phyloP scores from a whole-genome alignment of 2,113 vertebrate species.

The Egretta garzetta region DNA sequence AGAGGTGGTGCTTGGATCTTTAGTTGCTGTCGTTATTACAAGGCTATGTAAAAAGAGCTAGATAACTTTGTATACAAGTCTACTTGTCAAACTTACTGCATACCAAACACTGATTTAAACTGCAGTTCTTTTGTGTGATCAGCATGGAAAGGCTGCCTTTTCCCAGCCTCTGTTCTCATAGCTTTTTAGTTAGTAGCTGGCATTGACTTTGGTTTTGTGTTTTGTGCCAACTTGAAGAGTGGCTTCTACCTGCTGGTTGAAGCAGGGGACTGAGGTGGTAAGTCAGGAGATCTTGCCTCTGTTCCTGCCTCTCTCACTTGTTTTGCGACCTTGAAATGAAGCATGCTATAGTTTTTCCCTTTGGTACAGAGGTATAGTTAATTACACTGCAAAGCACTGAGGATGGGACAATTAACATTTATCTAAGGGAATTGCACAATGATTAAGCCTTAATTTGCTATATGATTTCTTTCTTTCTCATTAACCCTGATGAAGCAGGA shows the following conservation, averaged over 20 bases:
- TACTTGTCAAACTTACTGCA: background rate
- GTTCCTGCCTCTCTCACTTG: background rate
- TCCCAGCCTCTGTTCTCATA: background rate
- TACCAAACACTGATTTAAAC: background rate
- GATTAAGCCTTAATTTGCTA: conserved; percentile 11
- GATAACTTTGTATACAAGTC: background rate
- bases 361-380: background rate
- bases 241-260: background rate
- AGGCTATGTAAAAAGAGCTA: background rate
- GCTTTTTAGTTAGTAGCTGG: background rate
- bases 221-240: background rate
- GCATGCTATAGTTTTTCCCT: background rate
- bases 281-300: background rate
- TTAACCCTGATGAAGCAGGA: background rate
- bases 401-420: background rate
- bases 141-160: background rate
- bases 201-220: background rate
- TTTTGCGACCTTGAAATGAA: background rate
- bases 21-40: background rate
- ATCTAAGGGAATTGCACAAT: background rate
- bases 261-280: background rate
- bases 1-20: background rate
- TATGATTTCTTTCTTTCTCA: background rate
- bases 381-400: background rate
- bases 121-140: background rate